Base-by-base conservation (phyloP, 1,140 invertebrate genomes). In the Heterodera schachtii region DNA sequence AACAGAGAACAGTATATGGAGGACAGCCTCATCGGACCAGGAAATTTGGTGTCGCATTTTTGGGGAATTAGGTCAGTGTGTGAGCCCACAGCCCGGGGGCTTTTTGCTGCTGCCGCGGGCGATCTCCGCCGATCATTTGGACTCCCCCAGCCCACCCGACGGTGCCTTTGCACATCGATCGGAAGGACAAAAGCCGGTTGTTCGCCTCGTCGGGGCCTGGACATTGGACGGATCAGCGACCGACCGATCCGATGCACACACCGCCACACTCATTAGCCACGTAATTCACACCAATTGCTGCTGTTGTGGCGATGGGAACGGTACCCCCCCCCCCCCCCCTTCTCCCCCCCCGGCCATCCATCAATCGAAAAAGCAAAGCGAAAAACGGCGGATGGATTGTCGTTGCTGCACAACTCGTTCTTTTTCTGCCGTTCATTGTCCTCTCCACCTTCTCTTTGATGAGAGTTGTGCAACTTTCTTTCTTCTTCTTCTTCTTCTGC, bases 1-100 rank as follows among this genome's bases (percentile, higher is more conserved):
- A 71, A 71, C 67, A 3, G 41, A 1, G 67, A 46, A 3, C 31
- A 31, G 31, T 1, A 71, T 1, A 21, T 71, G 69, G 21, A n/a
- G n/a, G 43, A 71, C 16, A 52, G 16, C 9, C 16, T 64, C 57
- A 64, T 16, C 16, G 13, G 19, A 64, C 13, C 57, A 64, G 16
- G 11, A 31, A 64, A 71, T 71, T 71, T 41, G 8, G 69, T 41
- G n/a, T 41, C 31, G 57, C 57, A 64, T 64, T 64, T 64, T 64
- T 64, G 69, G 69, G 69, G 31, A 71, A 71, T 71, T 71, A n/a
- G 69, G 69, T 46, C 69, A 71, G 43, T 71, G 57, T 71, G 57
- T 64, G 57, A 64, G 57, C 57, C 19, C 57, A 21, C 57, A 64
- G 57, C 57, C 57, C 57, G 11, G 57, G 57, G 57, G 57, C 13